These are phyloP conservation scores for Apocrypta bakeri DNA, from an alignment of 1,140 invertebrate species.

Conservation along the genomic window DNA sequence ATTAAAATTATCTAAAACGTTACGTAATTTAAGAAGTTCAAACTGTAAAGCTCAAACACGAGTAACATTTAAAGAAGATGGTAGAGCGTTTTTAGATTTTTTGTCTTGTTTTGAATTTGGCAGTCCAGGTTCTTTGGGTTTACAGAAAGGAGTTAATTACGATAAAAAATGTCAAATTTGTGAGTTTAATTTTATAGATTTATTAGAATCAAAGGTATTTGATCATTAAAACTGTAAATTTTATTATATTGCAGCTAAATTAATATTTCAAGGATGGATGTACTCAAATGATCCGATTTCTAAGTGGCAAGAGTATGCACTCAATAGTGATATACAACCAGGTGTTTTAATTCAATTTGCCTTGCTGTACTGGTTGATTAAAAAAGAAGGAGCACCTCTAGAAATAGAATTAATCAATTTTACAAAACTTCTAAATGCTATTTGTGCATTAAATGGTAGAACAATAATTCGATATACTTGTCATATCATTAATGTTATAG, in stretches of 20 bases:
- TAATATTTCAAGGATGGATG: constrained; percentile 79
- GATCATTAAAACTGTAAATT: constrained; percentile 30
- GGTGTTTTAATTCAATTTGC: constrained; percentile 78
- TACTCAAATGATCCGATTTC: constrained; percentile 72
- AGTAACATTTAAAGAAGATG: constrained; percentile 71
- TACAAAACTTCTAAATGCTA: constrained; percentile 69
- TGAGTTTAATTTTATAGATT: constrained; percentile 57
- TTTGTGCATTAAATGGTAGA: constrained; percentile 72
- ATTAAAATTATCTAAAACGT: constrained; percentile 61
- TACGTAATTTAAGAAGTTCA: constrained; percentile 56
- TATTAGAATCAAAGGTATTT: neutral
- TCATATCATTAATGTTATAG: neutral
- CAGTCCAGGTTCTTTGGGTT: constrained; percentile 58
- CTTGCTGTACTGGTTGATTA: constrained; percentile 81
- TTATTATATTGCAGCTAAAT: constrained; percentile 72
- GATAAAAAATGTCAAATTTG: constrained; percentile 67
- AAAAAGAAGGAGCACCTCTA: constrained; percentile 65
- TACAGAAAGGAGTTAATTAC: constrained; percentile 61
- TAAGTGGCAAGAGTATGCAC: constrained; percentile 74
- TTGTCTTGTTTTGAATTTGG: constrained; percentile 77
- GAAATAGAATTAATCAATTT: constrained; percentile 72
- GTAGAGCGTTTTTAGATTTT: constrained; percentile 70
- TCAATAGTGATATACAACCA: constrained; percentile 75
- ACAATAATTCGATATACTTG: constrained; percentile 49
- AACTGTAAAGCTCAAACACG: constrained; percentile 56